Base-by-base conservation (phyloP, 2,888 invertebrate species). In the Eurytoma adleriae region DNA sequence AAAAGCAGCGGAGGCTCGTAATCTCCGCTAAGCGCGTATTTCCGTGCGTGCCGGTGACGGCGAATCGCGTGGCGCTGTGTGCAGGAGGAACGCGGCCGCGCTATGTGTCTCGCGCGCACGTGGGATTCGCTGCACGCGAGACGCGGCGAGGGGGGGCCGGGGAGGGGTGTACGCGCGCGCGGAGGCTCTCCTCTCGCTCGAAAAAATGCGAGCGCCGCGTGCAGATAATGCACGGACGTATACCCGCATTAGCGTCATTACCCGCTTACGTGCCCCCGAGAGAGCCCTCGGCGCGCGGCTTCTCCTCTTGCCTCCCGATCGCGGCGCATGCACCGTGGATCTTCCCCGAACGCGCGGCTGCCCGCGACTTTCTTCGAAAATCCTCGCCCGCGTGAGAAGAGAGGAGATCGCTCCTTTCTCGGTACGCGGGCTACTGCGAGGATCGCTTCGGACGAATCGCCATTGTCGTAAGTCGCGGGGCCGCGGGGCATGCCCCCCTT, bases 171-270 rank as follows among this genome's bases (percentile, higher is more conserved):
- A 2, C n/a, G 24, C 66, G 16, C 66, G 12, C 27, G 61, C 13
- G 30, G 62, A 13, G 16, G 56, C 56, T 1, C 3, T 68, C 5
- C 5, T 14, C 30, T 76, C 54, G 48, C 48, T 40, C 50, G 62
- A 62, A 79, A 75, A 79, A 76, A 73, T 54, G 59, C 59, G 84
- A 84, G 83, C 86, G 89, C 90, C 87, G 89, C 90, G 90, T 90
- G 90, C 90, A 89, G 89, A 88, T 90, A 90, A 90, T 89, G 82
- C 85, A 83, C 83, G 69, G 83, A 13, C 16, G 24, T 54, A 75
- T 77, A 70, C 67, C 75, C 80, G 85, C 86, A 88, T 89, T 86
- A 87, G 87, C 86, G 88, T 87, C 86, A 89, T 89, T 89, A 89
- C 85, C 83, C 84, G 84, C 84, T 88, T 87, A 86, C 85, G 87